phyloP scores from a whole-genome alignment of 2,113 vertebrate genomes.

The Lepisosteus osseus region DNA sequence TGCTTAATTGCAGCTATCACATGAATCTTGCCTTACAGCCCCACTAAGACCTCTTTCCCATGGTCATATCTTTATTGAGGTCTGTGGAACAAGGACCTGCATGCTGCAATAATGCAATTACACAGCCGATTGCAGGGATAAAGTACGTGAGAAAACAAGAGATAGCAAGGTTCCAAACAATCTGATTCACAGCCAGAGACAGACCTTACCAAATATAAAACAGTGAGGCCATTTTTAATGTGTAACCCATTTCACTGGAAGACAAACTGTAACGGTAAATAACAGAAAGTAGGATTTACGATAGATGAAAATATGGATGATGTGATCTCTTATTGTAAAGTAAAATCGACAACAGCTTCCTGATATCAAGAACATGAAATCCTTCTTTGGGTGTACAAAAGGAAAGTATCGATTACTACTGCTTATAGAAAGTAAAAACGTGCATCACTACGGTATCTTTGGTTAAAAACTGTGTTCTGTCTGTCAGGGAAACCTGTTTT shows the following conservation, averaged over 20 bases:
- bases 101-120: conserved; percentile 77
- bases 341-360: background rate
- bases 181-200: conserved; percentile 47
- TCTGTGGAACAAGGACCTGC: conserved; percentile 75
- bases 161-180: conserved; percentile 76
- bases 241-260: conserved; percentile 52
- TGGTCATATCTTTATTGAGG: conserved; percentile 86
- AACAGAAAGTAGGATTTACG: background rate
- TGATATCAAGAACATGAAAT: no score
- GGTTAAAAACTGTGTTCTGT: no score
- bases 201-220: background rate
- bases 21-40: conserved; percentile 4
- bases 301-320: background rate
- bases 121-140: conserved; percentile 71
- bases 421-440: no score
- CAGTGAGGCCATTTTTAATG: conserved; percentile 48
- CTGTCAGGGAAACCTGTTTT: no score
- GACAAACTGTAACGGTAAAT: conserved; percentile 16
- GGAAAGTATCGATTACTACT: no score
- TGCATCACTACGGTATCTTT: no score
- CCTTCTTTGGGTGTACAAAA: no score
- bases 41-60: conserved; percentile 49
- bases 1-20: conserved; percentile 3
- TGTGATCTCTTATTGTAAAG: background rate
- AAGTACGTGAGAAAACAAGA: conserved; percentile 85